Conservation (phyloP, 2,797 vertebrate species). For the Pangasius sanitwongsei region DNA sequence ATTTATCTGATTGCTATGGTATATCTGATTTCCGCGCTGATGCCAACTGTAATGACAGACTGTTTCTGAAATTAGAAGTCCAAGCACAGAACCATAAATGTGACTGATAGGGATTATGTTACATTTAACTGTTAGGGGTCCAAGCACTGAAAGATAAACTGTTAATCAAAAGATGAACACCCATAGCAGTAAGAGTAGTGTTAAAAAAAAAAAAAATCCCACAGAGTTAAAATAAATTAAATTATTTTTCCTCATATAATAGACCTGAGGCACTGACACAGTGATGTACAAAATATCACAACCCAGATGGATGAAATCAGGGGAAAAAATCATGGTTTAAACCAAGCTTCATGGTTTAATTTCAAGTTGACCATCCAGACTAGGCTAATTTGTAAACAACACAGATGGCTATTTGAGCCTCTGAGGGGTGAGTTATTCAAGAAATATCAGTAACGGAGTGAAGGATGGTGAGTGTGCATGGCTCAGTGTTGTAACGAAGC, state of each 20-base stretch:
- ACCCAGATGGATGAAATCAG: not conserved
- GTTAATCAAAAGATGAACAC: too few relatives aligned
- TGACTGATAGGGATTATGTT: not conserved
- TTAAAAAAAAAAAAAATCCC: too few relatives aligned
- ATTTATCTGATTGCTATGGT: not conserved
- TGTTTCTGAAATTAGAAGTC: not conserved
- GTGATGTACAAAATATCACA: not conserved
- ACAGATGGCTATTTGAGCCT: not conserved
- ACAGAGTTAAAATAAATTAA: too few relatives aligned
- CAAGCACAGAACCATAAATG: not conserved
- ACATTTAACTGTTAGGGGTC: not conserved
- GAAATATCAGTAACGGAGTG: not conserved
- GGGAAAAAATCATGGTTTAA: not conserved
- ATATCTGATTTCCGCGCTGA: not conserved
- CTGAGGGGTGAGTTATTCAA: not conserved
- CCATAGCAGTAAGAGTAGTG: too few relatives aligned
- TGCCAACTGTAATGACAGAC: not conserved
- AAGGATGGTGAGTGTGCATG: not conserved
- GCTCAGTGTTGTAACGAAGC: not conserved
- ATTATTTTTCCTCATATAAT: too few relatives aligned
- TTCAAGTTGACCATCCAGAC: not conserved
- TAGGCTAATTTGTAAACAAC: not conserved
- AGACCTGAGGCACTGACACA: too few relatives aligned
- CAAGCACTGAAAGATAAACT: too few relatives aligned
- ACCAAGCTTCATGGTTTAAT: not conserved